Conservation (phyloP, 2,888 invertebrate species). For the Hirtodrosophila duncani region DNA sequence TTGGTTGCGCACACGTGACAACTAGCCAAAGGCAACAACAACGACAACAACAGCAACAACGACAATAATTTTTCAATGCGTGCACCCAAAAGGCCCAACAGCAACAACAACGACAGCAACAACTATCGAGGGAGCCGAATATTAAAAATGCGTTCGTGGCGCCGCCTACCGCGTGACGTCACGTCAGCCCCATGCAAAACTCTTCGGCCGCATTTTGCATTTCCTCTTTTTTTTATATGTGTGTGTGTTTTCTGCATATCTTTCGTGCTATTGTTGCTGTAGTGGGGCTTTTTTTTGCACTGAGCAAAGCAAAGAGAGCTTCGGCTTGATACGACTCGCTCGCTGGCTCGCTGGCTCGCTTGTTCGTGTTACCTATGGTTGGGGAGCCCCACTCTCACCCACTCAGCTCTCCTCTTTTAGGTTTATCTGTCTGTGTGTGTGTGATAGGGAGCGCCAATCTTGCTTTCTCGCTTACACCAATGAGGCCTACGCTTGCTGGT, state of each 20-base stretch:
- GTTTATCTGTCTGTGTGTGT: slow-evolving; percentile 12
- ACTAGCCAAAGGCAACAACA: slow-evolving; percentile 39
- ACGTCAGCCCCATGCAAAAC: slow-evolving; percentile 28
- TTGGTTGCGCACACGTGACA: slow-evolving; percentile 59
- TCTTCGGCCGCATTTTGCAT: slow-evolving; percentile 50
- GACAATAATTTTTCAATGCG: slow-evolving; percentile 14
- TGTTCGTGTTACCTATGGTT: slow-evolving; percentile 12
- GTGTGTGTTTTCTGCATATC: neutral
- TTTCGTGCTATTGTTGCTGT: slow-evolving; percentile 38
- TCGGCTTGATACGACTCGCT: slow-evolving; percentile 15
- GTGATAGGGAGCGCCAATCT: slow-evolving; percentile 55
- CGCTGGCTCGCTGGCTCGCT: slow-evolving; percentile 23
- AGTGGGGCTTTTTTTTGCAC: slow-evolving; percentile 34
- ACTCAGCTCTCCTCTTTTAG: slow-evolving; percentile 21
- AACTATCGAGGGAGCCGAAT: slow-evolving; percentile 27
- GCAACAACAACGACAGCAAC: slow-evolving; percentile 11
- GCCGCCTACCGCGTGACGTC: slow-evolving; percentile 70
- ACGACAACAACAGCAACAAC: slow-evolving; percentile 24
- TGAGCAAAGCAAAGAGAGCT: slow-evolving; percentile 49
- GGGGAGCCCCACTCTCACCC: slow-evolving; percentile 14
- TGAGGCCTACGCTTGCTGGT: slow-evolving; percentile 24
- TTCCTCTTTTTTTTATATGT: slow-evolving; percentile 44
- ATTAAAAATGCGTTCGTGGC: slow-evolving; percentile 72
- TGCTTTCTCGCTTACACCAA: slow-evolving; percentile 55
- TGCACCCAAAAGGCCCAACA: slow-evolving; percentile 12